These are phyloP conservation scores for Temnothorax rugatulus DNA, from an alignment of 2,888 invertebrate species.

Conservation along the genomic window DNA sequence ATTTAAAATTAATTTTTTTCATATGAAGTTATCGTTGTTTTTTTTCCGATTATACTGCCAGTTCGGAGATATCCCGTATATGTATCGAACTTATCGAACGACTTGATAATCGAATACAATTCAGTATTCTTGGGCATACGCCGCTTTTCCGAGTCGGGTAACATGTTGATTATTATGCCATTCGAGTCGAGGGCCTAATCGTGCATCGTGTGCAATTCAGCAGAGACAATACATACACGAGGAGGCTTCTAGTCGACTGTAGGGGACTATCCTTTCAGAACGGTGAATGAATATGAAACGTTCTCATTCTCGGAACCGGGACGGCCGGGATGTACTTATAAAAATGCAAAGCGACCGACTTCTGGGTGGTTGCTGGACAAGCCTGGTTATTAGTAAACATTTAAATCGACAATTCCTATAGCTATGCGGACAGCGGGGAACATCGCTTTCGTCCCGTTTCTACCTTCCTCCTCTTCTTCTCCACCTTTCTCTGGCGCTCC, in stretches of 20 bases:
- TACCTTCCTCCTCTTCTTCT: constrained; percentile 62
- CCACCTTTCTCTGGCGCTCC: constrained; percentile 44
- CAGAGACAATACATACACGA: constrained; percentile 68
- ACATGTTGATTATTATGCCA: constrained; percentile 64
- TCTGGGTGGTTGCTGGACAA: constrained; percentile 86
- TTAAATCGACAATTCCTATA: constrained; percentile 85
- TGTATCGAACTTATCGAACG: background rate
- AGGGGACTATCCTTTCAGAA: constrained; percentile 57
- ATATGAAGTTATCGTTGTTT: background rate
- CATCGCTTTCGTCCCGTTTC: constrained; percentile 64
- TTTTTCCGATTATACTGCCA: background rate
- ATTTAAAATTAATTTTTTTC: background rate
- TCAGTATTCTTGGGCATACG: constrained; percentile 12
- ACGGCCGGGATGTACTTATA: constrained; percentile 82
- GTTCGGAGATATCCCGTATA: background rate
- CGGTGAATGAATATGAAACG: constrained; percentile 84
- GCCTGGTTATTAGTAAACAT: constrained; percentile 86
- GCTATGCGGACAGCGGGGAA: constrained; percentile 76
- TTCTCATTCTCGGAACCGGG: constrained; percentile 80
- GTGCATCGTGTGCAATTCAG: constrained; percentile 60
- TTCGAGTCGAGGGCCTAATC: constrained; percentile 62
- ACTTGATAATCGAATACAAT: background rate
- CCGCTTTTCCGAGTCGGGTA: constrained; percentile 9
- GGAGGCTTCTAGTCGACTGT: constrained; percentile 35
- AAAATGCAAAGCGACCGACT: constrained; percentile 86